Evolutionary conservation across 2,797 vertebrate genomes (phyloP).

Genomic region (Erpetoichthys calabaricus): DNA sequence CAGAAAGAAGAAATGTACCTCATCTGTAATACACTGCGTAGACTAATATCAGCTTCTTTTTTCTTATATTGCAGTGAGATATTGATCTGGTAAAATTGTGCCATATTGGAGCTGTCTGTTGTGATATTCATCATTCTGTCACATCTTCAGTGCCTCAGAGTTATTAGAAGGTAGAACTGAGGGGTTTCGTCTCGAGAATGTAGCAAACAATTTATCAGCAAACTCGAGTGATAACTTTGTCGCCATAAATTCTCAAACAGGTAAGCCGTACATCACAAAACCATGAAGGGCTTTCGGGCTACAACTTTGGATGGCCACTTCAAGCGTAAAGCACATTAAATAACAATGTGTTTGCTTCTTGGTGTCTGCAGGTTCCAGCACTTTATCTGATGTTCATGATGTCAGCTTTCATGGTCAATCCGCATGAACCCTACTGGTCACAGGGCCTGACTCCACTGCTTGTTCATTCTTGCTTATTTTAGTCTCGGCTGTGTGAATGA

Average conservation of each 20-base stretch:
- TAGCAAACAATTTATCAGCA: slow-evolving; percentile 89
- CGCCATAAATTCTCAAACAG: slow-evolving; percentile 54
- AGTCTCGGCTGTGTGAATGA: slow-evolving; percentile 24
- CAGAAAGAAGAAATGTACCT: slow-evolving; percentile 95
- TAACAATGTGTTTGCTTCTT: too few species aligned
- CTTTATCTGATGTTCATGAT: too few species aligned
- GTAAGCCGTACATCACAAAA: slow-evolving; percentile 56
- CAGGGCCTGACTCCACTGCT: too few species aligned
- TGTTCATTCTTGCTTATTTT: too few species aligned
- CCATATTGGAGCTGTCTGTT: slow-evolving; percentile 99
- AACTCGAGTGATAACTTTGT: slow-evolving; percentile 63
- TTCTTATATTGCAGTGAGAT: slow-evolving; percentile 98
- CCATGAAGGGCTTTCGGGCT: too few species aligned
- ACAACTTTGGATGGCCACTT: too few species aligned
- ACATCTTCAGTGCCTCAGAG: slow-evolving; percentile 84
- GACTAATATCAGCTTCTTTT: slow-evolving; percentile 99
- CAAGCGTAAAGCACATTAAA: too few species aligned
- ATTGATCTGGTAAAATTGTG: slow-evolving; percentile 99
- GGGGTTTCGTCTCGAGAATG: slow-evolving; percentile 87
- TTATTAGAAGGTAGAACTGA: slow-evolving; percentile 98
- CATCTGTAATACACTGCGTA: slow-evolving; percentile 99
- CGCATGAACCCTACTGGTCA: too few species aligned
- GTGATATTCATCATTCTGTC: slow-evolving; percentile 99
- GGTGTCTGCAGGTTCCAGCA: too few species aligned
- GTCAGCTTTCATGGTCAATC: too few species aligned